A percentile compares a stretch with the other conserved stretches of the same genome.
These are phyloP conservation scores for Ploceus nigricollis DNA, from an alignment of 2,113 vertebrate species.

Conservation along the genomic window DNA sequence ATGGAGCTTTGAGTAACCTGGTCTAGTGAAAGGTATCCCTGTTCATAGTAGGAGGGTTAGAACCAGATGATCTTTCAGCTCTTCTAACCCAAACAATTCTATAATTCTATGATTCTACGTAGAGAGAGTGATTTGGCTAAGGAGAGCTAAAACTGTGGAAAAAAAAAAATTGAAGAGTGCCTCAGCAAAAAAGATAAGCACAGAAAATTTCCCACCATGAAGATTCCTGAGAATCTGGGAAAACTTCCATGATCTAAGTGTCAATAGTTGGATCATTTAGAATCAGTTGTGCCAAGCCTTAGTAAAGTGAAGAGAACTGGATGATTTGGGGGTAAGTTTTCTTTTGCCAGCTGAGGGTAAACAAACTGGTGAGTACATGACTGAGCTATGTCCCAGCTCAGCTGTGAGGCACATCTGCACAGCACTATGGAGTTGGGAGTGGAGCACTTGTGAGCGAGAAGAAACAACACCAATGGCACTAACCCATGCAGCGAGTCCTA, in stretches of 20 bases:
- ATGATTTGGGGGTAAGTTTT: neutral
- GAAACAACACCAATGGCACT: neutral
- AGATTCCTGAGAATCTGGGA: neutral
- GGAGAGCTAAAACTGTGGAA: neutral
- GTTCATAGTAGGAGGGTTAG: fast-evolving
- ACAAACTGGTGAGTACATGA: neutral
- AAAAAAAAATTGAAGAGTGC: neutral
- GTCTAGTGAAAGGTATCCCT: neutral
- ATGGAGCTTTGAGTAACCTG: neutral
- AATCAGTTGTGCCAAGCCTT: neutral
- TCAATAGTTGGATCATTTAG: neutral
- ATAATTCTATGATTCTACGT: neutral
- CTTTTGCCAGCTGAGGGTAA: neutral
- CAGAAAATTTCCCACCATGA: neutral
- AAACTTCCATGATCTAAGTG: neutral
- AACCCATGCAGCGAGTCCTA: neutral
- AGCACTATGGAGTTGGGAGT: fast-evolving
- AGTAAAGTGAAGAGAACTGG: neutral
- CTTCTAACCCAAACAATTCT: neutral
- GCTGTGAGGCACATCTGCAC: fast-evolving
- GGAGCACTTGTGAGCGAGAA: fast-evolving
- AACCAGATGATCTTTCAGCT: neutral
- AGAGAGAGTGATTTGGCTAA: neutral
- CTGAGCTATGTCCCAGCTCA: neutral
- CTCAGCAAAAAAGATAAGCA: neutral